These are phyloP conservation scores for Eupsittula cactorum DNA, from an alignment of 2,113 vertebrate genomes.

Conservation along the genomic window DNA sequence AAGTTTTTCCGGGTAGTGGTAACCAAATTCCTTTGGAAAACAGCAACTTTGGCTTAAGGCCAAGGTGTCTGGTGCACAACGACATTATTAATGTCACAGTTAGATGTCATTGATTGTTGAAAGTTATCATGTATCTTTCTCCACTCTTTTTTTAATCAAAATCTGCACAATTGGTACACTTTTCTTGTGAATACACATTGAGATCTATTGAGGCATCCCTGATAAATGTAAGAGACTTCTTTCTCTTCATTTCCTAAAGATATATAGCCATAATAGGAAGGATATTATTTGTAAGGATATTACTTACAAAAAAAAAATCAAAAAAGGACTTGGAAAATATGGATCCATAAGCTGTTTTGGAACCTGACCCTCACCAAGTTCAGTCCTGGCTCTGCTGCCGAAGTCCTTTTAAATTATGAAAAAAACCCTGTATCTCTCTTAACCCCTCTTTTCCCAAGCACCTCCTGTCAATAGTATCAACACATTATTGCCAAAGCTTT, in stretches of 20 bases:
- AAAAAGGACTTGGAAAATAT: neutral
- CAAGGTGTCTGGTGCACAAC: neutral
- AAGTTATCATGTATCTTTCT: neutral
- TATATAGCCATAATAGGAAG: neutral
- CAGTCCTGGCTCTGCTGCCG: neutral
- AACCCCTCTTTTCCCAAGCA: neutral
- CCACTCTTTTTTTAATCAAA: neutral
- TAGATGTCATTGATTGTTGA: neutral
- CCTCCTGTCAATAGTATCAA: neutral
- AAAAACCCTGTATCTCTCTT: neutral
- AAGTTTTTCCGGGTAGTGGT: neutral
- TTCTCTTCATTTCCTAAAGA: neutral
- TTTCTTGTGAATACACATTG: neutral
- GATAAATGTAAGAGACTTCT: neutral
- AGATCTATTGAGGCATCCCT: neutral
- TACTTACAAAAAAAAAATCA: accelerated
- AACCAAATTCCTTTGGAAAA: neutral
- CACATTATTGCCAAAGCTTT: neutral
- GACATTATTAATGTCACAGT: neutral
- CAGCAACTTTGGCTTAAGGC: neutral
- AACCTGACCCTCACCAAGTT: neutral
- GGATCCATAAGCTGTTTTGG: neutral
- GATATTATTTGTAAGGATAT: neutral
- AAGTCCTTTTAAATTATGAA: neutral
- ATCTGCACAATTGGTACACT: neutral